phyloP scores from a whole-genome alignment of 2,113 vertebrate genomes.

The Nycticryphes semicollaris region DNA sequence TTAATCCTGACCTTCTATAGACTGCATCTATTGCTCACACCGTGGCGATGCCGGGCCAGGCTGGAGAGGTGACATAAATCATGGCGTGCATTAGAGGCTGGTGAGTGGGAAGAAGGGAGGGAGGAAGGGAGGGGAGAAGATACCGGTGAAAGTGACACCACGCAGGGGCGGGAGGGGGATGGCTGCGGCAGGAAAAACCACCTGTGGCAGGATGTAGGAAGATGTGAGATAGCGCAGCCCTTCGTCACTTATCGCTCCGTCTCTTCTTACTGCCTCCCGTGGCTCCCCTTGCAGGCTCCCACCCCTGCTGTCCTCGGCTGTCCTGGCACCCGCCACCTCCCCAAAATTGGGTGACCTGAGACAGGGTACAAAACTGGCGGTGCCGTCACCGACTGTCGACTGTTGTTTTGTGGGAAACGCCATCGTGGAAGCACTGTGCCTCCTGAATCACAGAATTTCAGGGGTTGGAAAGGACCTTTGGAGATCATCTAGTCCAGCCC shows the following conservation, averaged over 20 bases:
- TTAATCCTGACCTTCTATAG: not conserved
- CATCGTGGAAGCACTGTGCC: not conserved
- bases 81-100: not conserved
- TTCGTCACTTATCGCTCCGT: fast-evolving
- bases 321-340: not conserved
- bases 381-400: not conserved
- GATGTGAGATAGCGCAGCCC: not conserved
- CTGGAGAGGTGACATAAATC: not conserved
- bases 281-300: not conserved
- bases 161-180: not conserved
- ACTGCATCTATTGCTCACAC: not conserved
- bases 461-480: not conserved
- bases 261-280: not conserved
- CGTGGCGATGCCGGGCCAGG: not conserved
- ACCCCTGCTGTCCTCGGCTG: not conserved
- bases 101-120: not conserved
- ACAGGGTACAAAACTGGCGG: fast-evolving
- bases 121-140: not conserved
- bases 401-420: not conserved
- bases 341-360: fast-evolving
- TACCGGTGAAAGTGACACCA: not conserved
- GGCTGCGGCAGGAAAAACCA: constrained; percentile 17
- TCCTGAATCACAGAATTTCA: not conserved
- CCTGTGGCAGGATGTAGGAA: constrained; percentile 28
- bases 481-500: not conserved